Conservation (phyloP, 2,888 invertebrate species). For the Orthosia cruda region DNA sequence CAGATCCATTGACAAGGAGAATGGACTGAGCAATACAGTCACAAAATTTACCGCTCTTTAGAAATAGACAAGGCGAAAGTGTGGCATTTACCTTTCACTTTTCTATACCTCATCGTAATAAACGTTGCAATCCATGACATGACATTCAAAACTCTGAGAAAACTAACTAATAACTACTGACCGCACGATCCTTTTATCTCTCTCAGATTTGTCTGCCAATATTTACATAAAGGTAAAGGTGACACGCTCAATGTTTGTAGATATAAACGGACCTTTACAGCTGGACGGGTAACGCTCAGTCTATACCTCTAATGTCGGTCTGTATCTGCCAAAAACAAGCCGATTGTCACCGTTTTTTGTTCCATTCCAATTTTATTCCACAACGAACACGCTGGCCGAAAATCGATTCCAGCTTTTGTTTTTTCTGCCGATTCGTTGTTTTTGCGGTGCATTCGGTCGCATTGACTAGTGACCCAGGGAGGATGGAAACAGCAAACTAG, state of each 20-base stretch:
- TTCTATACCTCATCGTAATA: not conserved
- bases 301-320: not conserved
- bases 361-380: constrained; percentile 55
- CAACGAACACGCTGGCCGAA: constrained; percentile 20
- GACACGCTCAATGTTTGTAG: too few relatives aligned
- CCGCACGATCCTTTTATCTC: not conserved
- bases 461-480: constrained; percentile 6
- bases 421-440: constrained; percentile 28
- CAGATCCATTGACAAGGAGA: not conserved
- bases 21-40: not conserved
- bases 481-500: not conserved
- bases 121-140: not conserved
- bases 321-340: constrained; percentile 14
- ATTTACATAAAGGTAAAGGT: too few relatives aligned
- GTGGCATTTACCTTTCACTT: not conserved
- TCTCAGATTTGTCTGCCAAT: too few relatives aligned
- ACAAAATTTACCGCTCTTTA: too few relatives aligned
- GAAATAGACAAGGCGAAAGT: not conserved
- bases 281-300: not conserved
- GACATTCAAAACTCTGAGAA: not conserved
- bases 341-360: constrained; percentile 48
- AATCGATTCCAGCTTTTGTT: constrained; percentile 53
- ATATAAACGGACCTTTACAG: too few relatives aligned
- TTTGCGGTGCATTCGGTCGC: constrained; percentile 29
- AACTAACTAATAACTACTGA: too few relatives aligned